Base-by-base conservation (phyloP, 1,140 invertebrate species). In the Littorina saxatilis region DNA sequence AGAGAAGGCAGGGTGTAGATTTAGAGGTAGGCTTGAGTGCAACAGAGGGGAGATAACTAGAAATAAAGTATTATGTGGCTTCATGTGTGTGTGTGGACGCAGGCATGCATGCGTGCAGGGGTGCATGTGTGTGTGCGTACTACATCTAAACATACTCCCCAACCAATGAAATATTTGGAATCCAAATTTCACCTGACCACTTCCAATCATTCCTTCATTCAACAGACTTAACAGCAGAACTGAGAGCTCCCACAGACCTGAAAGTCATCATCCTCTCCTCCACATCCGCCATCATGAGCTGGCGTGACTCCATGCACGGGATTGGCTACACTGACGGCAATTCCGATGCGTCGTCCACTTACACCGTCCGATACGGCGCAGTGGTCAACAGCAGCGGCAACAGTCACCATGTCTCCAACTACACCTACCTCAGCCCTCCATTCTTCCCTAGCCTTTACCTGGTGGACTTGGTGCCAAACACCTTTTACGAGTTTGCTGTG, bases 401-500 rank as follows among this genome's bases (percentile, higher is more conserved):
- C 43, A 47, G 43, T 17, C 5, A 17, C 43, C 23, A 73, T 15
- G 13, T 52, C 2, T 47, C 70, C 40, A 50, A 52, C 70, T 52
- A 50, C 70, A 50, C 43, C 40, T 73, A 73, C 43, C 68, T 78
- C 66, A 50, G 40, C 66, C 68, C 50, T 1, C 66, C 68, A 5
- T 66, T 61, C 20, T 79, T 82, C 37, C 72, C 78, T 9, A 66
- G 55, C 29, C 50, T 83, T 3, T 81, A 78, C 58, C 32, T 81
- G 35, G 72, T 79, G 20, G 63, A 76, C 50, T 43, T 82, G 11
- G 9, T 63, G 2, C 75, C 75, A 20, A 75, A 55, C 40, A 83
- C 78, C 17, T 1, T 23, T 40, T 99, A 99, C 90, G 98, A 99
- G 91, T 99, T 99, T 93, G 95, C 96, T 1, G 98, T 99, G 0